These are phyloP conservation scores for Buceros bicornis DNA, from an alignment of 2,797 vertebrate genomes.

Conservation along the genomic window DNA sequence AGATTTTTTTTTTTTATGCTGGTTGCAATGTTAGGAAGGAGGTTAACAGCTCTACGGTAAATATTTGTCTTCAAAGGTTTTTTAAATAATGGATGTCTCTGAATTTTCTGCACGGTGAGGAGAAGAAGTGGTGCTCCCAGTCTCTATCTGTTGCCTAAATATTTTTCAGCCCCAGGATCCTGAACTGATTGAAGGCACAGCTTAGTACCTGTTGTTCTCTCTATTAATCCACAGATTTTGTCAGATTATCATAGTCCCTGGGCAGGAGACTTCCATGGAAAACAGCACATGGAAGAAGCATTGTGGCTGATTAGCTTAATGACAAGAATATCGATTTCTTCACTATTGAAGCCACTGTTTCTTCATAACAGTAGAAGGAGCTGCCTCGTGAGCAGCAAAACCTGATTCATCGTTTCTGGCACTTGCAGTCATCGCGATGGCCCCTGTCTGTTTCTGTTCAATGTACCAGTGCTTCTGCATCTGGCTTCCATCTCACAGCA, in stretches of 20 bases:
- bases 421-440: background rate
- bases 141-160: background rate
- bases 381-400: background rate
- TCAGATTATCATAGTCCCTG: background rate
- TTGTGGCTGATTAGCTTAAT: background rate
- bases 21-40: background rate
- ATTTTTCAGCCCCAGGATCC: conserved; percentile 9
- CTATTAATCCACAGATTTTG: background rate
- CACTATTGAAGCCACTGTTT: background rate
- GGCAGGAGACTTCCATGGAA: background rate
- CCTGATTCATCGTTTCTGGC: background rate
- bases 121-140: background rate
- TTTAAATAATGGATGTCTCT: background rate
- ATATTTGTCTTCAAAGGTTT: background rate
- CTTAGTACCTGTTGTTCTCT: background rate
- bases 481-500: background rate
- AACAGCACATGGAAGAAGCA: background rate
- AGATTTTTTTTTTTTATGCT: background rate
- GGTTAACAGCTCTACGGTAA: background rate
- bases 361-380: background rate
- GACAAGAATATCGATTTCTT: background rate
- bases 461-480: too few relatives aligned
- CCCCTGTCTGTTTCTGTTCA: background rate
- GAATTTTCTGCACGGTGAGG: background rate
- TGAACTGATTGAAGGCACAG: background rate